Conservation (phyloP, 35 echinoderm and acorn worm species). For the Antedon bifida region DNA sequence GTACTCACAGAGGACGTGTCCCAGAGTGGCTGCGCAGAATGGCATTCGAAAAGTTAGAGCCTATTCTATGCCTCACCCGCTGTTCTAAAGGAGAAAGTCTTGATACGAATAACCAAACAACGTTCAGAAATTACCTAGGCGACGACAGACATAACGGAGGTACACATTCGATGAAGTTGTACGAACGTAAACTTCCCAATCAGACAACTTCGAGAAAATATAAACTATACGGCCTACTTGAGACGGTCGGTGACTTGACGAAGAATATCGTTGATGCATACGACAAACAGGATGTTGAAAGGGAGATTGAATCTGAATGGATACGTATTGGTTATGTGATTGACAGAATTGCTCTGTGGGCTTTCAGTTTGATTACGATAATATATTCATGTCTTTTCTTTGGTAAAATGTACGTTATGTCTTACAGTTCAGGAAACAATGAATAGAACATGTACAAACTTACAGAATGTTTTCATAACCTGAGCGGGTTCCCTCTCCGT, state of each 20-base stretch:
- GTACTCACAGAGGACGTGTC: slow-evolving; percentile 21
- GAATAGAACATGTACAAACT: no score
- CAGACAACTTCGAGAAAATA: neutral
- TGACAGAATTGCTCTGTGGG: slow-evolving; percentile 62
- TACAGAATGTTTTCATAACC: no score
- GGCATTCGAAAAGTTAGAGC: slow-evolving; percentile 43
- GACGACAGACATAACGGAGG: neutral
- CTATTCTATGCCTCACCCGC: slow-evolving; percentile 29
- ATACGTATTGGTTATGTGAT: slow-evolving; percentile 55
- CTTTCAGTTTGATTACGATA: slow-evolving; percentile 41
- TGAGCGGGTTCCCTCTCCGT: no score
- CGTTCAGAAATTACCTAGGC: slow-evolving; percentile 40
- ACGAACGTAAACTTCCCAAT: neutral
- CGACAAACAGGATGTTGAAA: slow-evolving; percentile 30
- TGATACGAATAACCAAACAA: slow-evolving; percentile 29
- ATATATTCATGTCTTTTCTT: slow-evolving; percentile 38
- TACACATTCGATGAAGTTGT: neutral
- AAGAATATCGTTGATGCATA: slow-evolving; percentile 24
- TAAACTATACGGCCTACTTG: neutral
- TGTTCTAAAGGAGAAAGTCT: slow-evolving; percentile 8
- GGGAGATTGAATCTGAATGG: slow-evolving; percentile 52
- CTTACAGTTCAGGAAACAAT: no score
- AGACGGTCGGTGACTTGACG: slow-evolving; percentile 4
- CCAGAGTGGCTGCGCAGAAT: slow-evolving; percentile 36
- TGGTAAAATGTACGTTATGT: no score